These are phyloP conservation scores for Dryobates pubescens DNA, from an alignment of 2,797 vertebrate genomes.

Conservation along the genomic window DNA sequence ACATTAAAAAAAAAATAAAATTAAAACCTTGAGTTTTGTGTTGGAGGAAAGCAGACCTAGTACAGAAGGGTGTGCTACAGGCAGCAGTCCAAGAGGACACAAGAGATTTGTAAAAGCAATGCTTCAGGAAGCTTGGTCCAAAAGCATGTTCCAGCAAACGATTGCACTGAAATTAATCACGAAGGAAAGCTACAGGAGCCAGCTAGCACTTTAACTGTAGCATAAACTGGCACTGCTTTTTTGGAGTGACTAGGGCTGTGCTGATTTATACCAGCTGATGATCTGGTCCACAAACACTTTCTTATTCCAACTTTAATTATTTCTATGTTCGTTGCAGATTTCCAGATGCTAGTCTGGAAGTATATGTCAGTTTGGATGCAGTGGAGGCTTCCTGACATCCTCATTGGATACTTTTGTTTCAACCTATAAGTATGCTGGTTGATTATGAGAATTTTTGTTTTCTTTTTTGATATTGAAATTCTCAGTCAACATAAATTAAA, in stretches of 20 bases:
- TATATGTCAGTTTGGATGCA: conserved; percentile 35
- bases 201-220: conserved; percentile 31
- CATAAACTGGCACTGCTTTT: conserved; percentile 57
- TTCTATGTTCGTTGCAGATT: conserved; percentile 55
- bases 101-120: conserved; percentile 64
- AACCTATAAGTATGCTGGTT: background rate
- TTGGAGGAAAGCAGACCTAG: conserved; percentile 44
- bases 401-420: conserved; percentile 21
- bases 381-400: conserved; percentile 25
- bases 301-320: conserved; percentile 50
- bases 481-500: background rate
- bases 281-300: conserved; percentile 43
- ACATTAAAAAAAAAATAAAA: background rate
- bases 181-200: conserved; percentile 54
- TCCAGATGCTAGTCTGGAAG: conserved; percentile 64
- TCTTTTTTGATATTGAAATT: background rate
- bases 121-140: conserved; percentile 36
- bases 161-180: conserved; percentile 59
- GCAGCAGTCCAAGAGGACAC: conserved; percentile 28
- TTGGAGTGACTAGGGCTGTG: conserved; percentile 10
- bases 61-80: conserved; percentile 49
- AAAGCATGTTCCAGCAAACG: conserved; percentile 56
- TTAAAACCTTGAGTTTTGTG: background rate
- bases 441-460: background rate
- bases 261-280: conserved; percentile 65